A percentile compares a stretch with the other conserved stretches of the same genome.
phyloP scores from a whole-genome alignment of 2,888 invertebrate genomes.

The Gonocerus acuteangulatus region DNA sequence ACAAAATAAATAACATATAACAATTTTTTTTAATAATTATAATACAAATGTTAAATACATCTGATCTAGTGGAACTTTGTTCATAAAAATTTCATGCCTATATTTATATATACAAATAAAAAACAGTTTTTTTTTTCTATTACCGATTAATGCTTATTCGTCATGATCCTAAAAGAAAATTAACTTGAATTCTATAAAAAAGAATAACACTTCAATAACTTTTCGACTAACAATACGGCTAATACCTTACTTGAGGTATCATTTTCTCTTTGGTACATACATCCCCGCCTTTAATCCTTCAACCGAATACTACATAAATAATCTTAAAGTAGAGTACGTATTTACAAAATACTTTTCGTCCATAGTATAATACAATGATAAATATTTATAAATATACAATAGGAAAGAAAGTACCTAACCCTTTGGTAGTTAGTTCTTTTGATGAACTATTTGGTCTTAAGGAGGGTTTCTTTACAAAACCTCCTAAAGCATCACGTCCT shows the following conservation, averaged over 20 bases:
- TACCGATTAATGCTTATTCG: not conserved
- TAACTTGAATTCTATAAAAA: slow-evolving; percentile 11
- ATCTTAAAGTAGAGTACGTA: slow-evolving; percentile 9
- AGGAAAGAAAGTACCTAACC: slow-evolving; percentile 21
- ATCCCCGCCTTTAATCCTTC: slow-evolving; percentile 3
- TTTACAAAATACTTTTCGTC: slow-evolving; percentile 21
- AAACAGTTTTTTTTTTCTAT: not conserved
- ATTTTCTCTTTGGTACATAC: slow-evolving; percentile 25
- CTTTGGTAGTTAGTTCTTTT: slow-evolving; percentile 22
- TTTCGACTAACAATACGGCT: slow-evolving; percentile 18
- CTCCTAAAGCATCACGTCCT: slow-evolving; percentile 23
- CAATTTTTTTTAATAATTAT: slow-evolving; percentile 27
- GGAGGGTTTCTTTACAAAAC: not conserved
- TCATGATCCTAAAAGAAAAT: slow-evolving; percentile 18
- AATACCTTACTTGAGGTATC: slow-evolving; percentile 7
- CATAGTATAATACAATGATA: not conserved
- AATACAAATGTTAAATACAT: slow-evolving; percentile 25
- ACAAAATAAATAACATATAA: slow-evolving; percentile 34
- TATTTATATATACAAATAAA: slow-evolving; percentile 17
- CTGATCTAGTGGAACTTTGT: slow-evolving; percentile 24
- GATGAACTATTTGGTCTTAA: slow-evolving; percentile 24
- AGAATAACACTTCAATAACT: slow-evolving; percentile 14
- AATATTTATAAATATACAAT: slow-evolving; percentile 21
- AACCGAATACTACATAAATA: slow-evolving; percentile 11
- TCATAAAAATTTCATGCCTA: slow-evolving; percentile 21